Evolutionary conservation across 2,888 invertebrate genomes (phyloP).

Genomic region (Polymixis flavicincta): DNA sequence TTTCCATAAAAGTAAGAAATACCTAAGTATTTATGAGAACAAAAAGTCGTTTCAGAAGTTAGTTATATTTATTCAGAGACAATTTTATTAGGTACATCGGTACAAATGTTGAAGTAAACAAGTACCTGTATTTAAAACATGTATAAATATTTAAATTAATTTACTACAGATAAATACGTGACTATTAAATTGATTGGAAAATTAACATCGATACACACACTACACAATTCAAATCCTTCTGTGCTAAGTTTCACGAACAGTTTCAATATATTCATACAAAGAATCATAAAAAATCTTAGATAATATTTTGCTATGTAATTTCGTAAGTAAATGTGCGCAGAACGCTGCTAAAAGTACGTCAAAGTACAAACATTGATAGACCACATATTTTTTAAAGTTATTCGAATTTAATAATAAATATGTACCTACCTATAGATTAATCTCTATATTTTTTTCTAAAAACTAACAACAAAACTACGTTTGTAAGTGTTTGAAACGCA

Average conservation of each 20-base stretch:
- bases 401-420: slow-evolving; percentile 46
- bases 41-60: slow-evolving; percentile 56
- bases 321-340: slow-evolving; percentile 45
- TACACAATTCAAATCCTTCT: slow-evolving; percentile 83
- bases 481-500: slow-evolving; percentile 31
- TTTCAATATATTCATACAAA: slow-evolving; percentile 60
- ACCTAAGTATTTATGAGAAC: slow-evolving; percentile 11
- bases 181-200: slow-evolving; percentile 64
- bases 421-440: slow-evolving; percentile 26
- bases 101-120: slow-evolving; percentile 66
- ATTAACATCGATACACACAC: slow-evolving; percentile 69
- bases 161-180: slow-evolving; percentile 53
- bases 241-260: slow-evolving; percentile 75
- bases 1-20: slow-evolving; percentile 6
- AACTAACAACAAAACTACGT: slow-evolving; percentile 57
- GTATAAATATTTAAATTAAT: slow-evolving; percentile 59
- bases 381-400: slow-evolving; percentile 47
- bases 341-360: slow-evolving; percentile 46
- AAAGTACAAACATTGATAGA: slow-evolving; percentile 61
- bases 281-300: slow-evolving; percentile 66
- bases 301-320: slow-evolving; percentile 49
- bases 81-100: slow-evolving; percentile 62
- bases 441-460: slow-evolving; percentile 42
- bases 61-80: slow-evolving; percentile 68
- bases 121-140: slow-evolving; percentile 64